Percentiles rank a stretch among this genome's conserved stretches.
phyloP scores from a whole-genome alignment of 2,113 vertebrate species.

The Sapajus apella region DNA sequence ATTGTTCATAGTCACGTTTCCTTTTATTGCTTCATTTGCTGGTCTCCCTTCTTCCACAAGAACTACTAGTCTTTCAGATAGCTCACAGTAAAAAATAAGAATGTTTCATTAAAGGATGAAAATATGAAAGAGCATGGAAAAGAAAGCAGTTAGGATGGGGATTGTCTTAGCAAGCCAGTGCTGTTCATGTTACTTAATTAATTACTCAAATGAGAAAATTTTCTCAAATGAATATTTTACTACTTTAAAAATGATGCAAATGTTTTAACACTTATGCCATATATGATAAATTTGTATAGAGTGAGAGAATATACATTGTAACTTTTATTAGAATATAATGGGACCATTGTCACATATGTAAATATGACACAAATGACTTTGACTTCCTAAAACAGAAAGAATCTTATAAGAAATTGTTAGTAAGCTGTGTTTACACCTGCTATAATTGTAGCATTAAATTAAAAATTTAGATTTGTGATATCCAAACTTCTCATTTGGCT shows the following conservation, averaged over 20 bases:
- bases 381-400: slow-evolving; percentile 6
- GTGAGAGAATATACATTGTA: background rate
- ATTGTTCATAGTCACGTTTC: background rate
- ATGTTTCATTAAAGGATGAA: background rate
- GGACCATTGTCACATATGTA: background rate
- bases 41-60: background rate
- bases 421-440: background rate
- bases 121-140: background rate
- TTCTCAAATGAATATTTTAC: background rate
- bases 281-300: background rate
- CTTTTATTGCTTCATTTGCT: background rate
- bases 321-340: slow-evolving; percentile 14
- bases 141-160: background rate
- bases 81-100: background rate
- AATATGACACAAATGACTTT: background rate
- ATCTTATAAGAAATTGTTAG: background rate
- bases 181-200: background rate
- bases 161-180: background rate
- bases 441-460: background rate
- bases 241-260: slow-evolving; percentile 2
- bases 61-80: background rate
- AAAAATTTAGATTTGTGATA: background rate
- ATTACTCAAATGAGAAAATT: background rate
- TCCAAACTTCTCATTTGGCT: background rate
- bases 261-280: background rate